Conservation (phyloP, 1,140 invertebrate species). For the Halictus rubicundus region DNA sequence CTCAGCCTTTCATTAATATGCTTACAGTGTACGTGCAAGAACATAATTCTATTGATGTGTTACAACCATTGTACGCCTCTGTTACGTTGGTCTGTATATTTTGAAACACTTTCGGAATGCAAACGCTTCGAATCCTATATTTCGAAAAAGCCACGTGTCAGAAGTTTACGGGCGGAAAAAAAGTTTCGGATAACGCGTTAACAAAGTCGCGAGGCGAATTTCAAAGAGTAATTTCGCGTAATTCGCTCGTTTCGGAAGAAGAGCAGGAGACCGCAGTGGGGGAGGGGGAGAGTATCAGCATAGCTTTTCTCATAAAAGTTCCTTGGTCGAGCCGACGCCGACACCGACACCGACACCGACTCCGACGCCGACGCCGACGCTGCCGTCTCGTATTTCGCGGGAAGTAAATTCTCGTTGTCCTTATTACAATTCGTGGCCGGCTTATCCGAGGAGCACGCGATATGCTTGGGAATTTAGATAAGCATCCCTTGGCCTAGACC, state of each 20-base stretch:
- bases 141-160: too few species aligned
- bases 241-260: neutral
- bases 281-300: neutral
- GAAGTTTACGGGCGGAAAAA: too few species aligned
- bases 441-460: slow-evolving; percentile 66
- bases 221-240: slow-evolving; percentile 9
- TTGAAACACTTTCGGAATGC: too few species aligned
- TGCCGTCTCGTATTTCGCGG: slow-evolving; percentile 39
- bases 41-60: too few species aligned
- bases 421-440: slow-evolving; percentile 64
- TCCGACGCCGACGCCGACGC: slow-evolving; percentile 5
- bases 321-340: slow-evolving; percentile 13
- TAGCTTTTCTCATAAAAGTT: slow-evolving; percentile 38
- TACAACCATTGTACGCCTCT: too few species aligned
- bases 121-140: too few species aligned
- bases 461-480: slow-evolving; percentile 59
- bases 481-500: slow-evolving; percentile 58
- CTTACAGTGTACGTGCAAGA: too few species aligned
- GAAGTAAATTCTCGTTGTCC: slow-evolving; percentile 68
- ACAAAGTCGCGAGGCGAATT: slow-evolving; percentile 8
- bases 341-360: neutral
- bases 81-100: too few species aligned
- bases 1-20: too few species aligned
- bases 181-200: neutral
- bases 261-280: too few species aligned